A percentile compares a stretch with the other conserved stretches of the same genome.
Evolutionary conservation across 1,140 invertebrate genomes (phyloP).

Genomic region (Amyelois transitella): DNA sequence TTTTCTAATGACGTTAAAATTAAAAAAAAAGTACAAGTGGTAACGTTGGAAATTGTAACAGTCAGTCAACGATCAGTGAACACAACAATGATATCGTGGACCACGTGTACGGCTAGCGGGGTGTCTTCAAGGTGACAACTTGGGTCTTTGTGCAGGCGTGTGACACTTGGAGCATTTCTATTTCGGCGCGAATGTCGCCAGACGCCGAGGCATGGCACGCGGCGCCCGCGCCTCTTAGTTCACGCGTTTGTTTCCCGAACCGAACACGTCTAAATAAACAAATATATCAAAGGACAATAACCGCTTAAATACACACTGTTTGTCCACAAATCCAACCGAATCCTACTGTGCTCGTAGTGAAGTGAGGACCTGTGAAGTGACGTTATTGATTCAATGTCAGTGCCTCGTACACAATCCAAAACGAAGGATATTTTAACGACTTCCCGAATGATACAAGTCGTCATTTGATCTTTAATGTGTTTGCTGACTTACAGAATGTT

Average conservation of each 20-base stretch:
- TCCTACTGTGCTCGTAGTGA: background rate
- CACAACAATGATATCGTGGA: background rate
- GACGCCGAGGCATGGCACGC: constrained; percentile 32
- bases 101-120: constrained; percentile 10
- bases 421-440: constrained; percentile 4
- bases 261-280: constrained; percentile 38
- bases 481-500: background rate
- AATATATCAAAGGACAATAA: background rate
- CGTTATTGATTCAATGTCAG: background rate
- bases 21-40: too few relatives aligned
- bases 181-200: constrained; percentile 53
- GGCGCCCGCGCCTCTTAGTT: constrained; percentile 38
- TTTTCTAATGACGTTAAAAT: too few relatives aligned
- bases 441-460: background rate
- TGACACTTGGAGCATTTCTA: constrained; percentile 47
- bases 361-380: constrained; percentile 1
- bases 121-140: constrained; percentile 23
- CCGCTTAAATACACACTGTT: background rate
- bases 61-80: background rate
- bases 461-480: background rate
- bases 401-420: background rate
- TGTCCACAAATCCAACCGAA: background rate
- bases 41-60: too few relatives aligned
- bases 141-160: constrained; percentile 19
- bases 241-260: constrained; percentile 45